phyloP scores from a whole-genome alignment of 2,113 vertebrate genomes.

The Trematomus loennbergii region DNA sequence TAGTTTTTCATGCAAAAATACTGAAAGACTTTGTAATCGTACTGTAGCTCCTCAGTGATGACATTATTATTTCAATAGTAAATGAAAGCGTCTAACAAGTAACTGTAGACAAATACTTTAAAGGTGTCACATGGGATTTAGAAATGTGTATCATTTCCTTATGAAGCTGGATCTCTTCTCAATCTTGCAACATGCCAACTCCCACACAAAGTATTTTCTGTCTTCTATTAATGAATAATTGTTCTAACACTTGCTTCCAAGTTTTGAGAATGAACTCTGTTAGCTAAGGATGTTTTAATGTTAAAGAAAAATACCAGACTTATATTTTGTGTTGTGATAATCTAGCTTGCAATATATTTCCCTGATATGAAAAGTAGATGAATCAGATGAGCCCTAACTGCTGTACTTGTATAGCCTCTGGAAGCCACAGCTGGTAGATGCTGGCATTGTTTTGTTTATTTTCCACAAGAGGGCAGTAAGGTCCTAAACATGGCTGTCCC shows the following conservation, averaged over 20 bases:
- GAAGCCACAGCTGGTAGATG: slow-evolving; percentile 16
- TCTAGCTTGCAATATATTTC: neutral
- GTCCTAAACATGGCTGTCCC: slow-evolving; percentile 46
- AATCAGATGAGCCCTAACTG: slow-evolving; percentile 29
- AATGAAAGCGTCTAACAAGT: too few species aligned
- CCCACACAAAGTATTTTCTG: neutral
- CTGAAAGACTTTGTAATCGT: neutral
- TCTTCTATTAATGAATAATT: neutral
- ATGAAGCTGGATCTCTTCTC: neutral
- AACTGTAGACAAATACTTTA: neutral
- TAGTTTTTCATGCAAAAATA: neutral
- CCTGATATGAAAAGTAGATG: neutral
- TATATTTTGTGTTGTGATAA: neutral
- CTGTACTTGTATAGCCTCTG: slow-evolving; percentile 13
- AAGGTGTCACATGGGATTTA: neutral
- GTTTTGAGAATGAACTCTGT: neutral
- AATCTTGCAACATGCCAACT: neutral
- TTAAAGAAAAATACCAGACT: neutral
- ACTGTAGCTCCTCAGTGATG: neutral
- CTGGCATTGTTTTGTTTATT: slow-evolving; percentile 28
- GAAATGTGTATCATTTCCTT: neutral
- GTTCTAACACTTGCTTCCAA: neutral
- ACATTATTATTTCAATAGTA: neutral
- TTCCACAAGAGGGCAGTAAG: slow-evolving; percentile 80
- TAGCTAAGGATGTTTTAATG: neutral